A percentile compares a stretch with the other conserved stretches of the same genome.
phyloP scores from a whole-genome alignment of 2,113 vertebrate genomes.

The Puffinus mauretanicus region DNA sequence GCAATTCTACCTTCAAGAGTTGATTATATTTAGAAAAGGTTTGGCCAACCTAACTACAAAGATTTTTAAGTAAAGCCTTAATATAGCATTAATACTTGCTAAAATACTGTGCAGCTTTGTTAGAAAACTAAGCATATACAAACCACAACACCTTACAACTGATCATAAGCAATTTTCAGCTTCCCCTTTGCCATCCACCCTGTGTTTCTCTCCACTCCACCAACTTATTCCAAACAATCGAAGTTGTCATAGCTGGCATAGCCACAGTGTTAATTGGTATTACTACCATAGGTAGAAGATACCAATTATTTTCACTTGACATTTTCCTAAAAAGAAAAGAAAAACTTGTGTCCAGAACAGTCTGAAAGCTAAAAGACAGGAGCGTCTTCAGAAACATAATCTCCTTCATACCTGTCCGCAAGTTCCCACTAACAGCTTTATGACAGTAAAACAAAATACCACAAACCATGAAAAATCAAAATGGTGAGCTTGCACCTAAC shows the following conservation, averaged over 20 bases:
- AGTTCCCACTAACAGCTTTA: not conserved
- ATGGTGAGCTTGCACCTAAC: not conserved
- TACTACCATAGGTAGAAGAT: not conserved
- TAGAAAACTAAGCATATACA: not conserved
- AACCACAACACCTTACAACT: not conserved
- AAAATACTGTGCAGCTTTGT: not conserved
- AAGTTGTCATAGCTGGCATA: not conserved
- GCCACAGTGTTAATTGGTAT: not conserved
- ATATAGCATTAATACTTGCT: not conserved
- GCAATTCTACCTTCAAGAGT: not conserved
- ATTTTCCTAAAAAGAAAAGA: not conserved
- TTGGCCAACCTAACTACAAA: not conserved
- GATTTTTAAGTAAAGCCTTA: not conserved
- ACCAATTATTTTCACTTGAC: not conserved
- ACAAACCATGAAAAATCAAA: not conserved
- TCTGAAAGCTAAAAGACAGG: not conserved
- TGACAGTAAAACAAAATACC: not conserved
- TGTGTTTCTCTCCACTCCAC: not conserved
- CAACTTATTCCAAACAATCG: not conserved
- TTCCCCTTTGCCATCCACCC: not conserved
- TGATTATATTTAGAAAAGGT: not conserved
- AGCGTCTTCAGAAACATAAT: not conserved
- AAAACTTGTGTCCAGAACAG: not conserved
- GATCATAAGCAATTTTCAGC: not conserved
- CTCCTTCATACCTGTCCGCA: not conserved